These are phyloP conservation scores for Scaptomyza graminum DNA, from an alignment of 1,140 invertebrate species.

Conservation along the genomic window DNA sequence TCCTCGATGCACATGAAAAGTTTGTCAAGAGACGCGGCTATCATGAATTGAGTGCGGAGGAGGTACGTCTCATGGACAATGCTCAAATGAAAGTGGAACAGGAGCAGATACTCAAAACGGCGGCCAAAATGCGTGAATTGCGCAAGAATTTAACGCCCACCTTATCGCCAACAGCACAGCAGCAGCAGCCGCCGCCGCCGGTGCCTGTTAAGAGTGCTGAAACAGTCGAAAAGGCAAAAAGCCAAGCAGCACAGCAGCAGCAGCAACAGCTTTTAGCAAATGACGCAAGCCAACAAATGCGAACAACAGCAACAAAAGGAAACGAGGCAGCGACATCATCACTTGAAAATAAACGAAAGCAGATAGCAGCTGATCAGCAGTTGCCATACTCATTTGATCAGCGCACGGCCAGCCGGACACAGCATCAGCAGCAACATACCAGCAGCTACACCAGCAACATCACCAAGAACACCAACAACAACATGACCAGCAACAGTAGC, in stretches of 20 bases:
- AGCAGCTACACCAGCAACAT: slow-evolving; percentile 18
- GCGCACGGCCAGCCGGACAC: slow-evolving; percentile 36
- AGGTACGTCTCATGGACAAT: slow-evolving; percentile 64
- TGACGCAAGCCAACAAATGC: slow-evolving; percentile 74
- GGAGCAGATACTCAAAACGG: slow-evolving; percentile 74
- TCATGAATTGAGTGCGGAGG: slow-evolving; percentile 83
- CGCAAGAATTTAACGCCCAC: slow-evolving; percentile 80
- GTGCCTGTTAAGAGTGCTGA: slow-evolving; percentile 75
- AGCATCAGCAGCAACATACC: slow-evolving; percentile 43
- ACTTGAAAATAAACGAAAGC: slow-evolving; percentile 78
- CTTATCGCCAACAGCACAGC: slow-evolving; percentile 41
- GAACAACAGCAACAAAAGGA: slow-evolving; percentile 50
- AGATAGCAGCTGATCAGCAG: slow-evolving; percentile 42
- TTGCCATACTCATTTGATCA: slow-evolving; percentile 36
- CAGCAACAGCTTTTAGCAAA: slow-evolving; percentile 50
- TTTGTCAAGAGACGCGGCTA: slow-evolving; percentile 87
- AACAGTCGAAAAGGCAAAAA: slow-evolving; percentile 73
- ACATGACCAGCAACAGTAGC: slow-evolving; percentile 12
- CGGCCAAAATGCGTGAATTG: slow-evolving; percentile 78
- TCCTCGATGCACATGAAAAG: slow-evolving; percentile 88
- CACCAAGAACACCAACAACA: slow-evolving; percentile 17
- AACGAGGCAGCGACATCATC: slow-evolving; percentile 58
- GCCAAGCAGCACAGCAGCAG: slow-evolving; percentile 31
- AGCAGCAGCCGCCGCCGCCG: slow-evolving; percentile 56
- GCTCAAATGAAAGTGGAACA: slow-evolving; percentile 61